Percentiles rank a stretch among this genome's conserved stretches.
phyloP scores from a whole-genome alignment of 2,888 invertebrate genomes.

The Metallyticus violacea region DNA sequence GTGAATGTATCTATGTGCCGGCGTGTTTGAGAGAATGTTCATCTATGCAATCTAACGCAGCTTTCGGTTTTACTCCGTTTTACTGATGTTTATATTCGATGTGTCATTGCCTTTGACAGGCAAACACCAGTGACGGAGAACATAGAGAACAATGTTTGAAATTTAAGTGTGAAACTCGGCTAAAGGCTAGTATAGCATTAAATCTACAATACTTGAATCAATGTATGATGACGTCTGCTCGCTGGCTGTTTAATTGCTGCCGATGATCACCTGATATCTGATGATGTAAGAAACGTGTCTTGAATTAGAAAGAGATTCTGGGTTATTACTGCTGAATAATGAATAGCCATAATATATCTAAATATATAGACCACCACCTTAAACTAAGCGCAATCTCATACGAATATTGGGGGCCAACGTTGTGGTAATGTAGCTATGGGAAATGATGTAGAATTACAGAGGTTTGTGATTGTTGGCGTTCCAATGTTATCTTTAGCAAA shows the following conservation, averaged over 20 bases:
- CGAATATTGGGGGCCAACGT: not conserved
- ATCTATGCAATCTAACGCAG: too few species aligned
- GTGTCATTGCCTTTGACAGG: too few species aligned
- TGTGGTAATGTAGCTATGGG: not conserved
- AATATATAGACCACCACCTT: not conserved
- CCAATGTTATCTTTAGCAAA: too few species aligned
- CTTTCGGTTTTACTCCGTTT: too few species aligned
- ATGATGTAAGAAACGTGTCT: conserved; percentile 18
- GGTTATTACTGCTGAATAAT: not conserved
- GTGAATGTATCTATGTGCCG: too few species aligned
- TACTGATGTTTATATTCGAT: too few species aligned
- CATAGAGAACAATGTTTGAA: too few species aligned
- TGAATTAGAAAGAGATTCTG: not conserved
- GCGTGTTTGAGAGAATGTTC: too few species aligned
- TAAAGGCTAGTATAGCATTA: not conserved
- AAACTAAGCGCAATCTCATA: not conserved
- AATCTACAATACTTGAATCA: not conserved
- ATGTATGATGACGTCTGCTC: conserved; percentile 27
- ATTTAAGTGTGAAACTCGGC: not conserved
- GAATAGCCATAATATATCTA: not conserved
- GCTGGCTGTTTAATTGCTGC: conserved; percentile 15
- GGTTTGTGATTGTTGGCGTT: too few species aligned
- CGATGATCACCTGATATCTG: conserved; percentile 25
- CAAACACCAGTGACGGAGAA: too few species aligned
- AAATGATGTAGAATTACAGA: too few species aligned